Evolutionary conservation across 2,888 invertebrate species (phyloP).

Genomic region (Oxycera nigricornis): DNA sequence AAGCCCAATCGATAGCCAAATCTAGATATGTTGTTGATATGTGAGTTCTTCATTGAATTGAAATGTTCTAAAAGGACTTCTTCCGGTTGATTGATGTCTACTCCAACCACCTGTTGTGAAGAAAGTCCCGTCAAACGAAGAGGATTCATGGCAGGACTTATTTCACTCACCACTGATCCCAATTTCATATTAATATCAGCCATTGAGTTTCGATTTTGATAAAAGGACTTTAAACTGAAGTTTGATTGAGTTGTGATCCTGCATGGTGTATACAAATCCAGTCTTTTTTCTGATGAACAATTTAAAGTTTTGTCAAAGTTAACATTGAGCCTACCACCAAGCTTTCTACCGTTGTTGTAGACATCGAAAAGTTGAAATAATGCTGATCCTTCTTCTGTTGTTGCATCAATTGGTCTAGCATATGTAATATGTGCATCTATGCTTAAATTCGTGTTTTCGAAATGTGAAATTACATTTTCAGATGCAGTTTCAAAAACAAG

Average conservation of each 20-base stretch:
- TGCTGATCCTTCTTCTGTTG: background rate
- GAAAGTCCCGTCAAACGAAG: too few species aligned
- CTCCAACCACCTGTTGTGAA: conserved; percentile 4
- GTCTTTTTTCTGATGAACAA: background rate
- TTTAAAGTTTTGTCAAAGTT: conserved; percentile 51
- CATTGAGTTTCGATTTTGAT: conserved; percentile 54
- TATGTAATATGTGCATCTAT: conserved; percentile 56
- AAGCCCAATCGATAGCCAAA: conserved; percentile 51
- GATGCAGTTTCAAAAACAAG: conserved; percentile 51
- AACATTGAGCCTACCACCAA: conserved; percentile 58
- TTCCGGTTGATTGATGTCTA: conserved; percentile 44
- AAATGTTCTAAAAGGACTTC: conserved; percentile 50
- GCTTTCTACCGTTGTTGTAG: conserved; percentile 57
- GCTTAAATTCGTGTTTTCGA: conserved; percentile 53
- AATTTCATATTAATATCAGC: conserved; percentile 54
- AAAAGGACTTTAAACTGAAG: conserved; percentile 50
- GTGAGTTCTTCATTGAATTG: conserved; percentile 48
- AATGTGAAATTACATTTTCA: conserved; percentile 47
- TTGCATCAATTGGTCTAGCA: conserved; percentile 46
- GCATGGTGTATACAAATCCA: conserved; percentile 41
- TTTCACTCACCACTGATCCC: conserved; percentile 53
- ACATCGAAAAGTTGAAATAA: conserved; percentile 53
- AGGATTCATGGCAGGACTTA: background rate
- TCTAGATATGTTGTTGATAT: conserved; percentile 53
- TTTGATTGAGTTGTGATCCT: background rate